phyloP scores from a whole-genome alignment of 1,140 invertebrate species.

The Rhagoletis pomonella region DNA sequence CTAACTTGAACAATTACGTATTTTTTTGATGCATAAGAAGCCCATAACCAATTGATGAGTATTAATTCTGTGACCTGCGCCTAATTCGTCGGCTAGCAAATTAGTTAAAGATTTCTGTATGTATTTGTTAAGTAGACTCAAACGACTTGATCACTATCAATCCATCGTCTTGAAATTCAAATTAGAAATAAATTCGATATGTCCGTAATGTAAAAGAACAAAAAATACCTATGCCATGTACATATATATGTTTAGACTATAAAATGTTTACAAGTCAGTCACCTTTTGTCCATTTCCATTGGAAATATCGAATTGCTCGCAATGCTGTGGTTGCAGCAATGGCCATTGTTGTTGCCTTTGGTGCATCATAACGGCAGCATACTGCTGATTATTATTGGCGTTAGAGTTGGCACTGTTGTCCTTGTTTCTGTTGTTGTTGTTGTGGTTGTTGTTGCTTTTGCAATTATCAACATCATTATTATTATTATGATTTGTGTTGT shows the following conservation, averaged over 20 bases:
- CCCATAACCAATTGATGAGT: too few species aligned
- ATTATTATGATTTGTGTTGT: constrained; percentile 55
- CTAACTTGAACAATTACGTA: too few species aligned
- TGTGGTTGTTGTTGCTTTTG: constrained; percentile 45
- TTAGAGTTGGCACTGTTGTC: constrained; percentile 25
- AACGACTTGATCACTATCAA: too few species aligned
- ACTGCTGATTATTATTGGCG: neutral
- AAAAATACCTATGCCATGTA: neutral
- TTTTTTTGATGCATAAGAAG: too few species aligned
- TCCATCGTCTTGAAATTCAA: too few species aligned
- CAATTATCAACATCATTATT: constrained; percentile 64
- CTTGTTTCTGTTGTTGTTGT: neutral
- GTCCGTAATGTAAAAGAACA: neutral
- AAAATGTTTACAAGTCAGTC: neutral
- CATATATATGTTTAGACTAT: neutral
- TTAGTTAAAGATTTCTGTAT: too few species aligned
- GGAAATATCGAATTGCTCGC: neutral
- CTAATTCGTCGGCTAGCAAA: too few species aligned
- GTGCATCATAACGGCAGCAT: neutral
- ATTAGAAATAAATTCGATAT: neutral
- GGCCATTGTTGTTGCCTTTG: constrained; percentile 6
- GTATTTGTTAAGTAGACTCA: too few species aligned
- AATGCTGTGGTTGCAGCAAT: neutral
- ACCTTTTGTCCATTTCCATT: constrained; percentile 47
- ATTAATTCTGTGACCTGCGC: too few species aligned